Evolutionary conservation across 2,888 invertebrate genomes (phyloP).

Genomic region (Orthosia incerta): DNA sequence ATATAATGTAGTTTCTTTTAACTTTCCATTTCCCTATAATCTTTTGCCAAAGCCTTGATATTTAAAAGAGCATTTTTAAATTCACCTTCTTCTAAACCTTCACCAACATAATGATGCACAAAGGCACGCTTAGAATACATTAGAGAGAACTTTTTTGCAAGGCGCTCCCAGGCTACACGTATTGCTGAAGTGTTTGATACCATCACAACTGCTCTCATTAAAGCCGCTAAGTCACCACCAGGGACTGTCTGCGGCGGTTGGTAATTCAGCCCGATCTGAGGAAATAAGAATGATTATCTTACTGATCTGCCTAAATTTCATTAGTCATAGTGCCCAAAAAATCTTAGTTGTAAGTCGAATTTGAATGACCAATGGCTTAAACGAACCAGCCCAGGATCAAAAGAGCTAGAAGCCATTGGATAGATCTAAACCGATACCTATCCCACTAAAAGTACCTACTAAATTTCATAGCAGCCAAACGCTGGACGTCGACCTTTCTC

Average conservation of each 20-base stretch:
- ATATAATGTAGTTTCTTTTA: constrained; percentile 75
- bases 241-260: constrained; percentile 95
- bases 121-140: constrained; percentile 96
- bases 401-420: not conserved
- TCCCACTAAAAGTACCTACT: not conserved
- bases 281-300: constrained; percentile 4
- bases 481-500: not conserved
- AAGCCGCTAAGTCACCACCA: constrained; percentile 94
- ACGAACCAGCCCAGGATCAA: not conserved
- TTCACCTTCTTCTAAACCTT: constrained; percentile 93
- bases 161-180: constrained; percentile 94
- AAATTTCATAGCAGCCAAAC: not conserved
- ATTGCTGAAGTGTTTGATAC: constrained; percentile 95
- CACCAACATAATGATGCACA: constrained; percentile 96
- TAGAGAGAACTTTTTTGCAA: constrained; percentile 94
- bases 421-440: not conserved
- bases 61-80: constrained; percentile 92
- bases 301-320: not conserved
- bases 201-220: constrained; percentile 95
- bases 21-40: constrained; percentile 93
- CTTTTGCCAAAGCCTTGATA: constrained; percentile 92
- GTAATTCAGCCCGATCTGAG: constrained; percentile 93
- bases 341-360: not conserved
- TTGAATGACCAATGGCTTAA: not conserved
- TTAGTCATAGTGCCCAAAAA: not conserved